Evolutionary conservation across 2,797 vertebrate genomes (phyloP).

Genomic region (Scolopax bukidnonensis): DNA sequence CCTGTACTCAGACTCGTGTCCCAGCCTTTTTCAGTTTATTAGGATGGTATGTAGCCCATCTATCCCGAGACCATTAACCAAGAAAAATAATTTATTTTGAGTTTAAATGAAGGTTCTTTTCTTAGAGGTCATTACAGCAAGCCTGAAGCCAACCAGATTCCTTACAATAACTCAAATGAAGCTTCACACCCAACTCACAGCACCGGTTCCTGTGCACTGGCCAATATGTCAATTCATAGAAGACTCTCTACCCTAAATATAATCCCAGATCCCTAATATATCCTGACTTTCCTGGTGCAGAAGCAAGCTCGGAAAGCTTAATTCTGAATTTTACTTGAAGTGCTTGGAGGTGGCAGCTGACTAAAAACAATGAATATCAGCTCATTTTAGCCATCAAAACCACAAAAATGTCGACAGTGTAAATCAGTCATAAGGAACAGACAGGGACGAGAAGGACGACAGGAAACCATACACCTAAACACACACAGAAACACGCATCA

Average conservation of each 20-base stretch:
- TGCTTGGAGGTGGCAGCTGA: accelerated
- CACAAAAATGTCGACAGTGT: constrained; percentile 62
- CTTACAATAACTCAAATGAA: not conserved
- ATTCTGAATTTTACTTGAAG: not conserved
- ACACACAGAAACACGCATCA: not conserved
- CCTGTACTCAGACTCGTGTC: not conserved
- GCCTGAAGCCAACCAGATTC: not conserved
- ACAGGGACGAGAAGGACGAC: constrained; percentile 25
- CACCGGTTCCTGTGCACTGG: not conserved
- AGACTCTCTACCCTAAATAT: not conserved
- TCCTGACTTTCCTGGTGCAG: not conserved
- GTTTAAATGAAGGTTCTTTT: not conserved
- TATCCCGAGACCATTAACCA: not conserved
- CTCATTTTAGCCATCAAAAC: constrained; percentile 45
- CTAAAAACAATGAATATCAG: constrained; percentile 12
- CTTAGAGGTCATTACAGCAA: not conserved
- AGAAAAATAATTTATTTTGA: not conserved
- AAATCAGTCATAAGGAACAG: constrained; percentile 54
- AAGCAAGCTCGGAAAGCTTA: not conserved
- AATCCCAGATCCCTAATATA: not conserved
- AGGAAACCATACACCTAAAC: constrained; percentile 34
- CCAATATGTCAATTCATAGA: accelerated
- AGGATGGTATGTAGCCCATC: not conserved
- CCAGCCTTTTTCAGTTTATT: not conserved
- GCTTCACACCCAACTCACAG: not conserved